phyloP scores from a whole-genome alignment of 2,797 vertebrate species.

The Dendrocincla tyrannina region DNA sequence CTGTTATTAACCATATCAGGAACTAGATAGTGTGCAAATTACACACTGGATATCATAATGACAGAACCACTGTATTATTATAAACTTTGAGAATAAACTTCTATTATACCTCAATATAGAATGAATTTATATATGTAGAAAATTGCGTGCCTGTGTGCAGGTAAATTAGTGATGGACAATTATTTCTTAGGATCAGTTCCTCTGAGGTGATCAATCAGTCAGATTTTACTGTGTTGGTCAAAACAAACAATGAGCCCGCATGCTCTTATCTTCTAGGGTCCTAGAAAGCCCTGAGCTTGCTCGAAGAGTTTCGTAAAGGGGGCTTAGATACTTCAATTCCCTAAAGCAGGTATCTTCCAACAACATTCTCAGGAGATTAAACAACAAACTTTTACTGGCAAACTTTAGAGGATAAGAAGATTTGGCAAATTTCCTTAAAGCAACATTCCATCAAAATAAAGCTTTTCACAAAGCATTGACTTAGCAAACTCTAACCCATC shows the following conservation, averaged over 20 bases:
- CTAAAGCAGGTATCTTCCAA: too few relatives aligned
- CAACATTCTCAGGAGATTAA: background rate
- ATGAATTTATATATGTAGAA: background rate
- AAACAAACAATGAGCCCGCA: background rate
- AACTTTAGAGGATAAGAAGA: background rate
- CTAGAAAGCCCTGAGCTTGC: background rate
- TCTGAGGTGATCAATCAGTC: accelerated
- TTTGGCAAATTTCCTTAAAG: background rate
- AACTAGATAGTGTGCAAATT: background rate
- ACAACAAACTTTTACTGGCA: background rate
- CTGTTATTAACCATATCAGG: background rate
- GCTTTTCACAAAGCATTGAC: background rate
- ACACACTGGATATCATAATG: background rate
- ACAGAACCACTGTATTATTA: background rate
- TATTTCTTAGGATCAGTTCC: background rate
- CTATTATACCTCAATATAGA: background rate
- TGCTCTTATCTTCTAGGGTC: background rate
- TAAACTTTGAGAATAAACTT: background rate
- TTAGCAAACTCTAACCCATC: background rate
- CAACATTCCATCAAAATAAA: background rate
- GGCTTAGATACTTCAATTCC: background rate
- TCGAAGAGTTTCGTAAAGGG: background rate
- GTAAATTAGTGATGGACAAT: background rate
- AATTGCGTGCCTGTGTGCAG: background rate
- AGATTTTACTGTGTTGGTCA: background rate